Evolutionary conservation across 2,797 vertebrate genomes (phyloP), one percentile per base, ranked within the genome.

Genomic region (Pseudomugil gertrudae): DNA sequence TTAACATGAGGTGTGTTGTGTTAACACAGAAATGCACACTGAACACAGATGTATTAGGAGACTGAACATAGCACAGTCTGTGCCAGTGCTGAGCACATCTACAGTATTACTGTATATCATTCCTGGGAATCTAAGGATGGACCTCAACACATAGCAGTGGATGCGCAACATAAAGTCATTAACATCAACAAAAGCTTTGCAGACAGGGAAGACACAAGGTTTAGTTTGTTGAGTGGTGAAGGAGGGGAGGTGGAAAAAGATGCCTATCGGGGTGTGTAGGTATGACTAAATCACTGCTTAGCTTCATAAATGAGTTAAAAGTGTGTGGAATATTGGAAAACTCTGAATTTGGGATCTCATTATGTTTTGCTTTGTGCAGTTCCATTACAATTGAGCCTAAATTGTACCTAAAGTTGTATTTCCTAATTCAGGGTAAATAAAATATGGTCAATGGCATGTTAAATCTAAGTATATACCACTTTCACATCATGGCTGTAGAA

Each of bases 131-230:
- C 71, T 55, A 55, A 73, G 54, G 54, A 81, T 66, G 65, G 78
- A 73, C 79, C 36, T 79, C 63, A 72, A 30, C 66, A 79, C 26
- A 84, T 72, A 71, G 75, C 73, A 70, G 54, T 71, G 85, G 66
- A 84, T 73, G 62, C 69, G 26, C 50, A 69, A 69, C 9, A 11
- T 59, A 59, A 66, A 90, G 83, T 87, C 47, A 74, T 23, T 78
- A 87, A 86, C 58, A 83, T 79, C 68, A 85, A 86, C 75, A 86
- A 60, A 60, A 65, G 36, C 60, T 69, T 80, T 79, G 62, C 57
- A 76, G 74, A 74, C 26, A 6, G 62, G 36, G 56, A 58, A 66
- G 57, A 71, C 36, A 55, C 24, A 50, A 80, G 58, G 50, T 9
- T 43, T 10, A 66, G 27, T 52, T 8, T 2, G 33, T 11, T 2